Percentiles rank a stretch among this genome's conserved stretches.
Evolutionary conservation across 1,140 invertebrate genomes (phyloP).

Genomic region (Euwallacea fornicatus): DNA sequence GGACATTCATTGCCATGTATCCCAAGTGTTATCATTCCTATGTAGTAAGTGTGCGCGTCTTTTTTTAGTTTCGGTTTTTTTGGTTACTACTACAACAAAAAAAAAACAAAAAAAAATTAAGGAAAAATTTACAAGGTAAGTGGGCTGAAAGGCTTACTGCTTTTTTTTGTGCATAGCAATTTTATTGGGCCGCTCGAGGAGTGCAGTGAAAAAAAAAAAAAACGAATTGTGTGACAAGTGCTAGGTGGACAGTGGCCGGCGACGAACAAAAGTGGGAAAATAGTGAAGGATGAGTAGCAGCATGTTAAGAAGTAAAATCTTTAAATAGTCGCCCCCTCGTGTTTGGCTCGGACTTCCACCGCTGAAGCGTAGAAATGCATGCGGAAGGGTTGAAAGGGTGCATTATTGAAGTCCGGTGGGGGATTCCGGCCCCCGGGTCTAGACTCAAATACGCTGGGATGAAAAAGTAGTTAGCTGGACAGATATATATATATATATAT

Average conservation of each 20-base stretch:
- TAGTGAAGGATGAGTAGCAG: too few relatives aligned
- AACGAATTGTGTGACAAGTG: constrained; percentile 1
- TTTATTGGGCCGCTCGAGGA: not conserved
- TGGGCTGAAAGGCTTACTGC: constrained; percentile 7
- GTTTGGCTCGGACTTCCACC: too few relatives aligned
- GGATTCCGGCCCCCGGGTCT: too few relatives aligned
- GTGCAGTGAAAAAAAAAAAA: not conserved
- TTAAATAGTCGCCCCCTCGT: too few relatives aligned
- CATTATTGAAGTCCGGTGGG: too few relatives aligned
- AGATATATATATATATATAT: too few relatives aligned
- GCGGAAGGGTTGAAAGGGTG: too few relatives aligned
- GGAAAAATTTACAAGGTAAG: constrained; percentile 24
- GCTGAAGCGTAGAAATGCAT: too few relatives aligned
- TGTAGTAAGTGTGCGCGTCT: constrained; percentile 50
- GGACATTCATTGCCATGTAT: constrained; percentile 55
- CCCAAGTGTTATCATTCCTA: constrained; percentile 55
- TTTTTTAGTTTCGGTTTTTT: constrained; percentile 48
- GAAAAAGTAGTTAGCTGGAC: too few relatives aligned
- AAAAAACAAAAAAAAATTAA: constrained; percentile 23
- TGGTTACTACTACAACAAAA: constrained; percentile 3
- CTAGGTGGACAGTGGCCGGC: not conserved
- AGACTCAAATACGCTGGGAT: too few relatives aligned
- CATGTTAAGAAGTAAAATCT: too few relatives aligned
- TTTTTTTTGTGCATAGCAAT: not conserved
- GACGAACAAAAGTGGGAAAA: too few relatives aligned